Percentiles rank a stretch among this genome's conserved stretches.
Conservation (phyloP, 2,113 vertebrate species). For the Tetraodon nigroviridis region DNA sequence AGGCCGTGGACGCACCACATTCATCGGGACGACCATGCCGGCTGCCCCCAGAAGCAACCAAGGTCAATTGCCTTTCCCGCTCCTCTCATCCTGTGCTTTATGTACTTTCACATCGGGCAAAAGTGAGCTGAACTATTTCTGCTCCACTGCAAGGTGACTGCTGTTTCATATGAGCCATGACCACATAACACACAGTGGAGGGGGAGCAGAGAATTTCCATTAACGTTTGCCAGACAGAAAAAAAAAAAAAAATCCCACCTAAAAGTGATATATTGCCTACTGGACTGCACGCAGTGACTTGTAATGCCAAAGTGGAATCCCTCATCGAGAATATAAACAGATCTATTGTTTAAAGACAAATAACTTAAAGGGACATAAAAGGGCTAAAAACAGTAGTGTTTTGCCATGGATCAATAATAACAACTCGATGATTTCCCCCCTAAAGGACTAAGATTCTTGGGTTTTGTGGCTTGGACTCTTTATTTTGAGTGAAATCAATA, state of each 20-base stretch:
- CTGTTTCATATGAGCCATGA: slow-evolving; percentile 39
- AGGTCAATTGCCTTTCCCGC: slow-evolving; percentile 75
- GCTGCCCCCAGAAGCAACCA: slow-evolving; percentile 69
- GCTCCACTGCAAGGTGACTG: slow-evolving; percentile 85
- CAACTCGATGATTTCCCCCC: slow-evolving; percentile 19
- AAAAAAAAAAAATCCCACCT: background rate
- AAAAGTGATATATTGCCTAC: background rate
- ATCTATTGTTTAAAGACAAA: background rate
- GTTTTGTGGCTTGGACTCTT: background rate
- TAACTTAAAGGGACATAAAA: slow-evolving; percentile 3
- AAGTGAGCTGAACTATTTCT: slow-evolving; percentile 77
- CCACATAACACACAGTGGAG: slow-evolving; percentile 17
- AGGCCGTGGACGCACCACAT: slow-evolving; percentile 49
- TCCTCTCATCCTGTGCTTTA: slow-evolving; percentile 70
- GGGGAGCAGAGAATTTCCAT: slow-evolving; percentile 8
- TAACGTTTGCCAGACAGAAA: slow-evolving; percentile 6
- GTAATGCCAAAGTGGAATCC: background rate
- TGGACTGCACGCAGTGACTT: background rate
- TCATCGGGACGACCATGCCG: slow-evolving; percentile 44
- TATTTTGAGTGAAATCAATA: slow-evolving; percentile 25
- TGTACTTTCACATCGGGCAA: slow-evolving; percentile 73
- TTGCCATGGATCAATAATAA: slow-evolving; percentile 31
- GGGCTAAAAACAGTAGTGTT: background rate
- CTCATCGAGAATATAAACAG: background rate
- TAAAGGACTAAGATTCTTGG: slow-evolving; percentile 9